Evolutionary conservation across 2,113 vertebrate genomes (phyloP).

Genomic region (Trichomycterus rosablanca): DNA sequence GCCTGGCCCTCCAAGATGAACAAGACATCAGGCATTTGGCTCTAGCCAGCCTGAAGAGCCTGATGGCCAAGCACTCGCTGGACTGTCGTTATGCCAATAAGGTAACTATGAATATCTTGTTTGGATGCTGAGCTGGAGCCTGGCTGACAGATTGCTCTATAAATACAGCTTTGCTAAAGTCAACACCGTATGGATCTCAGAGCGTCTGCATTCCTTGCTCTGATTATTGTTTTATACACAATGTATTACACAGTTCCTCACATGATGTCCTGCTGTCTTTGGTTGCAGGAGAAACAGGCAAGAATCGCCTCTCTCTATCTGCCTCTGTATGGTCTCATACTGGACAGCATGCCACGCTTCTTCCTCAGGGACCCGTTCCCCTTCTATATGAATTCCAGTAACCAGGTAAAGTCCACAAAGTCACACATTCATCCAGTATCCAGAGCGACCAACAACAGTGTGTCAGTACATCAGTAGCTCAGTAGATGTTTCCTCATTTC

Average conservation of each 20-base stretch:
- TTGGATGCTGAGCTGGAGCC: not conserved
- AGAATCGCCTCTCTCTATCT: conserved; percentile 92
- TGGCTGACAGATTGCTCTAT: not conserved
- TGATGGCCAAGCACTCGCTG: conserved; percentile 96
- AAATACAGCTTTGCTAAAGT: not conserved
- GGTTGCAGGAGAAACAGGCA: conserved; percentile 83
- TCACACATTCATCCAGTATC: no score
- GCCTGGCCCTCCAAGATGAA: conserved; percentile 92
- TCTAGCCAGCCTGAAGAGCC: conserved; percentile 86
- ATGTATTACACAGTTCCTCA: not conserved
- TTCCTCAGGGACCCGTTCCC: conserved; percentile 93
- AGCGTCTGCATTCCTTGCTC: not conserved
- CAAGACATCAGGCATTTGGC: conserved; percentile 92
- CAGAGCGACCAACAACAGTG: no score
- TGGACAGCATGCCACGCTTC: conserved; percentile 97
- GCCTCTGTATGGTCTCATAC: conserved; percentile 92
- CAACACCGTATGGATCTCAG: not conserved
- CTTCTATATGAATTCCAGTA: conserved; percentile 84
- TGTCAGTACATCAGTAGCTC: no score
- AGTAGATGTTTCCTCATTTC: no score
- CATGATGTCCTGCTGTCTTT: not conserved
- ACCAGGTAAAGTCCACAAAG: conserved; percentile 72
- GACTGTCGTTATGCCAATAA: conserved; percentile 85
- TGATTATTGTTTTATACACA: not conserved
- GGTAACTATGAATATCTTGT: no score